Percentiles rank a stretch among this genome's conserved stretches.
Evolutionary conservation across 2,797 vertebrate species (phyloP).

Genomic region (Pristis pectinata): DNA sequence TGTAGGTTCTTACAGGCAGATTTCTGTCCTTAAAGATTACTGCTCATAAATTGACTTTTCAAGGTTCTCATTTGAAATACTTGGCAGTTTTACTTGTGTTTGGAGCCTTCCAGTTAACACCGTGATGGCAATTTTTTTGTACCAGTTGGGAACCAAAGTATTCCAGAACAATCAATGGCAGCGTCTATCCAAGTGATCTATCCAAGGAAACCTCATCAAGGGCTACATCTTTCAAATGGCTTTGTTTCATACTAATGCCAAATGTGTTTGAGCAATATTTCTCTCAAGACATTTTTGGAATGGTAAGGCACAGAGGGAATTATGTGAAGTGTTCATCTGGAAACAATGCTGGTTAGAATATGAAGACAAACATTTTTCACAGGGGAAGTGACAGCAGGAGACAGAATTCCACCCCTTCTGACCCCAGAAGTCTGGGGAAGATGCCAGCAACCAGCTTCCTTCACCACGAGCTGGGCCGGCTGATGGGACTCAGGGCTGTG

Average conservation of each 20-base stretch:
- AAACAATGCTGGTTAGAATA: not conserved
- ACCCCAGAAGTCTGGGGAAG: not conserved
- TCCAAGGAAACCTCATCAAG: not conserved
- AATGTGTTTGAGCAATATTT: not conserved
- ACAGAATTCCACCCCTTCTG: not conserved
- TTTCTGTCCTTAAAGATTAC: not conserved
- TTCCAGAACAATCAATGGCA: not conserved
- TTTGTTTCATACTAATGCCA: not conserved
- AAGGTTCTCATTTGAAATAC: not conserved
- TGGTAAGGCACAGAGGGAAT: not conserved
- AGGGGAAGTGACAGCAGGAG: not conserved
- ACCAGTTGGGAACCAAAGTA: not conserved
- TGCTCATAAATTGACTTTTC: not conserved
- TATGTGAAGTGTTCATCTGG: not conserved
- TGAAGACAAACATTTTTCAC: not conserved
- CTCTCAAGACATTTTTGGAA: not conserved
- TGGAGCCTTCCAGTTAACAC: not conserved
- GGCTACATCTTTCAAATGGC: not conserved
- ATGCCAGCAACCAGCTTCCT: too few relatives aligned
- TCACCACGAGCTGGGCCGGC: not conserved
- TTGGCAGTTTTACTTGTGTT: not conserved
- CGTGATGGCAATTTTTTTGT: not conserved
- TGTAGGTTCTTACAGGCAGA: not conserved
- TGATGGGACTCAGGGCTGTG: not conserved
- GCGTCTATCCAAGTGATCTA: not conserved